These are phyloP conservation scores for Pinna nobilis DNA, from an alignment of 1,140 invertebrate genomes.

Conservation along the genomic window DNA sequence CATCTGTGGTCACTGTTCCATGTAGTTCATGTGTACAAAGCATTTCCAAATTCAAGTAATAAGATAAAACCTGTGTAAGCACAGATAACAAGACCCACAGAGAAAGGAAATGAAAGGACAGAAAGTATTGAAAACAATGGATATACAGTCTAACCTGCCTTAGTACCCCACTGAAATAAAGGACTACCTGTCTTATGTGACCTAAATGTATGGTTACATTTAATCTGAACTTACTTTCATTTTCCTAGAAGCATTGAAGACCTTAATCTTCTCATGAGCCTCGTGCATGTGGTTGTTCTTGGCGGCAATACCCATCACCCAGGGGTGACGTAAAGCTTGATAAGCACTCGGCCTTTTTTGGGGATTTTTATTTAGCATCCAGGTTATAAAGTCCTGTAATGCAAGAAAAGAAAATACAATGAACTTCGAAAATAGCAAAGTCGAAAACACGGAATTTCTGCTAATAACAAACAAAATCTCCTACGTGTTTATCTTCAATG, in stretches of 20 bases:
- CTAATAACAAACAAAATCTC: too few species aligned
- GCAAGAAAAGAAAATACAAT: background rate
- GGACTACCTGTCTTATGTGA: too few species aligned
- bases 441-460: background rate
- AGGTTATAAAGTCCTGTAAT: conserved; percentile 55
- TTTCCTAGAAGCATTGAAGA: conserved; percentile 54
- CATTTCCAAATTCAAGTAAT: background rate
- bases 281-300: conserved; percentile 50
- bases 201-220: too few species aligned
- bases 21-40: background rate
- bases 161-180: too few species aligned
- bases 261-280: conserved; percentile 51
- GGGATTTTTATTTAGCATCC: conserved; percentile 60
- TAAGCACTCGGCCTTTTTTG: conserved; percentile 56
- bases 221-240: conserved; percentile 53
- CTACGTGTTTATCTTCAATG: too few species aligned
- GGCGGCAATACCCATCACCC: conserved; percentile 54
- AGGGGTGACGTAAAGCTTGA: conserved; percentile 59
- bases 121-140: too few species aligned
- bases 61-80: too few species aligned
- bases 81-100: background rate
- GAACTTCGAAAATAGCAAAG: too few species aligned
- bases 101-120: too few species aligned
- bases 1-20: background rate
- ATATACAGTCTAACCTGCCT: too few species aligned